phyloP scores from a whole-genome alignment of 2,888 invertebrate species.

The Phengaris alcon region DNA sequence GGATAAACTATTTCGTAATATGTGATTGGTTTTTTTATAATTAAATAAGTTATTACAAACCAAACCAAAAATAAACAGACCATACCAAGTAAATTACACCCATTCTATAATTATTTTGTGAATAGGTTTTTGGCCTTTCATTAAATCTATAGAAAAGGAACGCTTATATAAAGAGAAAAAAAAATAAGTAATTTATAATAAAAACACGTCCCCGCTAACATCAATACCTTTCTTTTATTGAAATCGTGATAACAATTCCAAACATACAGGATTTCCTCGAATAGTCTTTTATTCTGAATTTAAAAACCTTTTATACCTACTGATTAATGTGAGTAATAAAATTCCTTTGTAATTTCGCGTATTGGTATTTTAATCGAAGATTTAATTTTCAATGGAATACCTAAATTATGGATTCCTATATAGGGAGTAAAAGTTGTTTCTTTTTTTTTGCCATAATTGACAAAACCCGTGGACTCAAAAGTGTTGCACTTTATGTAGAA shows the following conservation, averaged over 20 bases:
- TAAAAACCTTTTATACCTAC: not conserved
- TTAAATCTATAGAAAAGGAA: not conserved
- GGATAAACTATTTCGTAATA: too few species aligned
- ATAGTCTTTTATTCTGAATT: not conserved
- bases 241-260: not conserved
- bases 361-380: not conserved
- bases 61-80: too few species aligned
- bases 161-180: not conserved
- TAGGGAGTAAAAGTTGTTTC: too few species aligned
- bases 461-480: too few species aligned
- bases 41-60: too few species aligned
- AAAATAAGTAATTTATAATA: slow-evolving; percentile 16
- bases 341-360: not conserved
- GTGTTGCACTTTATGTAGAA: too few species aligned
- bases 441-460: too few species aligned
- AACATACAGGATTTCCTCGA: not conserved
- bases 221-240: slow-evolving; percentile 15
- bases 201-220: not conserved
- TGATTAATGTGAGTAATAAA: not conserved
- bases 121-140: not conserved
- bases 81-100: too few species aligned
- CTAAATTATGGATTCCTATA: too few species aligned
- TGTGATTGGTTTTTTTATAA: too few species aligned
- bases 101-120: not conserved
- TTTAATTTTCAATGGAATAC: not conserved